Percentiles rank a stretch among this genome's conserved stretches.
Conservation (phyloP, 2,113 vertebrate genomes). For the Speoplatyrhinus poulsoni region DNA sequence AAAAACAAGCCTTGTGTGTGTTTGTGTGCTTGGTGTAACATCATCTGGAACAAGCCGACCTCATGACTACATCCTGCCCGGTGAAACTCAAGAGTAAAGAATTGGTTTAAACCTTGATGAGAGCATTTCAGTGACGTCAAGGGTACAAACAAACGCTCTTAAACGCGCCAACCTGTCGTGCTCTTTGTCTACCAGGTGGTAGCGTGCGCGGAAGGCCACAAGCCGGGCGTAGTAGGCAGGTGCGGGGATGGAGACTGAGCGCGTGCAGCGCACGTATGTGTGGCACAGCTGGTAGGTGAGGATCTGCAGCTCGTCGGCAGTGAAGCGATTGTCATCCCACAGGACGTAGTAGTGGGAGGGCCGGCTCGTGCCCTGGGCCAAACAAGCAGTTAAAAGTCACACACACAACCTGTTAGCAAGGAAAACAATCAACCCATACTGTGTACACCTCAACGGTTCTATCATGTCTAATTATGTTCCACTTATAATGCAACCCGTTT, state of each 20-base stretch:
- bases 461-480: too few species aligned
- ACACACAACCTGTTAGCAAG: not conserved
- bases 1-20: too few species aligned
- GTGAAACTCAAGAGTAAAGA: too few species aligned
- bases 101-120: too few species aligned
- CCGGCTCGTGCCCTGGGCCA: constrained; percentile 91
- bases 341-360: constrained; percentile 99
- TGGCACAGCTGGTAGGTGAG: constrained; percentile 99
- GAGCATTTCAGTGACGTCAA: too few species aligned
- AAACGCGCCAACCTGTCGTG: constrained; percentile 87
- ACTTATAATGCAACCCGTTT: too few species aligned
- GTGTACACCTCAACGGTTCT: too few species aligned
- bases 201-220: constrained; percentile 97
- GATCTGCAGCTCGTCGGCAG: constrained; percentile 98
- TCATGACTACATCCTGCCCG: too few species aligned
- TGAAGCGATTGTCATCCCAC: constrained; percentile 99
- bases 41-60: too few species aligned
- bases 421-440: too few species aligned
- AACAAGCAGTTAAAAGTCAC: not conserved
- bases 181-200: constrained; percentile 99
- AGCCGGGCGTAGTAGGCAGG: constrained; percentile 98
- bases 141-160: too few species aligned
- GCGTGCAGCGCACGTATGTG: constrained; percentile 97
- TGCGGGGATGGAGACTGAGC: constrained; percentile 97
- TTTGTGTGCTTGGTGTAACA: too few species aligned